phyloP scores from a whole-genome alignment of 2,797 vertebrate genomes.

The Zenarchopterus dispar region DNA sequence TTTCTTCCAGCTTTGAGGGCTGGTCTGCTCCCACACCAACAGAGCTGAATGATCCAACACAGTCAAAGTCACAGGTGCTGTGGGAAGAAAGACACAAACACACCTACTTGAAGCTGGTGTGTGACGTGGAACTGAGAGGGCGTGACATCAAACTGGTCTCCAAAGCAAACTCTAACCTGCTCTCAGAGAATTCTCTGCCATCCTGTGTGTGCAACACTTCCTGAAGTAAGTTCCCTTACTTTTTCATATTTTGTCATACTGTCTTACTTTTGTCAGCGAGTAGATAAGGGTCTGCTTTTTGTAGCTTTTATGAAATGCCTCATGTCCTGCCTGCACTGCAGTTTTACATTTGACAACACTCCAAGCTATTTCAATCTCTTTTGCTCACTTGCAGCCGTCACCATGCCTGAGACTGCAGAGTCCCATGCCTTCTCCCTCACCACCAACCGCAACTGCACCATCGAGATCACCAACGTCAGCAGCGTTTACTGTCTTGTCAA shows the following conservation, averaged over 20 bases:
- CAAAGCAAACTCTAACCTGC: constrained; percentile 15
- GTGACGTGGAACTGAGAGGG: constrained; percentile 37
- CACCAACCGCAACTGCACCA: constrained; percentile 76
- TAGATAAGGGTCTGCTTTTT: neutral
- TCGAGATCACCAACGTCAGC: constrained; percentile 70
- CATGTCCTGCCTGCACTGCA: neutral
- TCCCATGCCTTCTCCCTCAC: constrained; percentile 47
- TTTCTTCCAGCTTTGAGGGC: neutral
- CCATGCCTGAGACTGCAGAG: constrained; percentile 71
- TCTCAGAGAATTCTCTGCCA: constrained; percentile 41
- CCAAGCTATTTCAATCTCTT: neutral
- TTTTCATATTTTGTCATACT: no score
- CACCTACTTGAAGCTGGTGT: neutral
- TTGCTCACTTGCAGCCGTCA: neutral
- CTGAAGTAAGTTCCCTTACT: constrained; percentile 52
- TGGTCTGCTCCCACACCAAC: no score
- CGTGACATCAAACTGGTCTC: constrained; percentile 32
- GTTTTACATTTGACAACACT: no score
- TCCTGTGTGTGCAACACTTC: constrained; percentile 22
- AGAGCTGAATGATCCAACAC: neutral
- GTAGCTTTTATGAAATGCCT: neutral
- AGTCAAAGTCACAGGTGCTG: no score
- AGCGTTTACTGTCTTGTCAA: constrained; percentile 43
- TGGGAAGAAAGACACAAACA: no score
- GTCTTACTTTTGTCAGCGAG: neutral